Evolutionary conservation across 2,888 invertebrate species (phyloP).

Genomic region (Diplazon laetatorius): DNA sequence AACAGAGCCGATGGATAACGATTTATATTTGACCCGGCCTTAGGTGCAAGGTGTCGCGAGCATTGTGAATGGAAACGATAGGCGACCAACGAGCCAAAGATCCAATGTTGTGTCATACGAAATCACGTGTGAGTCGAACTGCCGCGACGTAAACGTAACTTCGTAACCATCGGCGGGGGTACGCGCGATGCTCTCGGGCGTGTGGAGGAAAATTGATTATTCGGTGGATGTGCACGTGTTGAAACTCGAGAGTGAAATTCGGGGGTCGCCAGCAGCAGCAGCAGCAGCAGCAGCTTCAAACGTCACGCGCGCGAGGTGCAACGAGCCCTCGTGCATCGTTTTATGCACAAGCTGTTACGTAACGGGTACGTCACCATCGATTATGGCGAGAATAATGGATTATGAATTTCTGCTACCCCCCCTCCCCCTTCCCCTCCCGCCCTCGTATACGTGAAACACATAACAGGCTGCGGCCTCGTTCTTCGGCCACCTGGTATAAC

Average conservation of each 20-base stretch:
- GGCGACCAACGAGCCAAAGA: not conserved
- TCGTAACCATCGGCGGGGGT: conserved; percentile 22
- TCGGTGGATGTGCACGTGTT: conserved; percentile 14
- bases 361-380: conserved; percentile 52
- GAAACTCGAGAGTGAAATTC: conserved; percentile 54
- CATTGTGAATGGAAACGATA: no score
- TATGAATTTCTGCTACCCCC: conserved; percentile 24
- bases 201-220: conserved; percentile 53
- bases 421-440: no score
- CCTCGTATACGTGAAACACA: conserved; percentile 7
- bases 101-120: conserved; percentile 9
- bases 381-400: conserved; percentile 52
- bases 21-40: no score
- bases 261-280: not conserved
- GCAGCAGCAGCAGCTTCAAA: not conserved
- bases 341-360: conserved; percentile 55
- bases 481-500: not conserved
- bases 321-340: not conserved
- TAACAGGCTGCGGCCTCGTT: not conserved
- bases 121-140: not conserved
- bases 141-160: conserved; percentile 13
- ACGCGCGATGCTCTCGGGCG: conserved; percentile 28
- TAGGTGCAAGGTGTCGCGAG: no score
- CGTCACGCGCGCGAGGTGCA: not conserved
- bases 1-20: no score